Evolutionary conservation across 1,140 invertebrate genomes (phyloP), one percentile per base, ranked within the genome.

Genomic region (Tribolium castaneum): DNA sequence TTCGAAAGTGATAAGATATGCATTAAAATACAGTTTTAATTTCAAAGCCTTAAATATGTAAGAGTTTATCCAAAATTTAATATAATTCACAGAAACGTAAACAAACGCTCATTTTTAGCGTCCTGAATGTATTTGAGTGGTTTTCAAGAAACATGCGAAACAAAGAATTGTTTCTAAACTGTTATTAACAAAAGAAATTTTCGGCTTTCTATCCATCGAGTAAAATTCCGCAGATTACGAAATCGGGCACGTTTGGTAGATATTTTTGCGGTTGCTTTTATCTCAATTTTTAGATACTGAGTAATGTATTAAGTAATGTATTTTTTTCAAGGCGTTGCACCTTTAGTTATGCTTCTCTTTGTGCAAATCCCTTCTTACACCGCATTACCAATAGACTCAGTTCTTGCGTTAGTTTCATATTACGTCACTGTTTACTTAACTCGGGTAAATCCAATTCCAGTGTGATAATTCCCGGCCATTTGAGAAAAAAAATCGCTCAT

Each of bases 391-490:
- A 45, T 45, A 45, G 22, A 59, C 6, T 19, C 14, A 13, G 51
- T 6, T 52, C 59, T 66, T 66, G 59, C 59, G 25, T 34, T 66
- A 35, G 59, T n/a, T 34, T 13, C 25, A 35, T 9, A 14, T 66
- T 66, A 35, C 59, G 30, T 66, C 59, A 66, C 45, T 66, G 59
- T 66, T 66, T 66, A 66, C 30, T 66, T 13, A 25, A 59, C 14
- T 22, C 19, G 54, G 30, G 59, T 14, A 35, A 35, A 66, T 35
- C 30, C 54, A 14, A 66, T 16, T 59, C 54, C 10, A 25, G 6
- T 13, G 59, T 35, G 59, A 66, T 66, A 66, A 66, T 66, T 66
- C 30, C n/a, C 3, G n/a, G 30, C 5, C 16, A 30, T 10, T 30
- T 62, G 25, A 50, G 10, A 50, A 35, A 34, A 66, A 35, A 62